Evolutionary conservation across 2,113 vertebrate genomes (phyloP).

Genomic region (Apistogramma diplotaenia): DNA sequence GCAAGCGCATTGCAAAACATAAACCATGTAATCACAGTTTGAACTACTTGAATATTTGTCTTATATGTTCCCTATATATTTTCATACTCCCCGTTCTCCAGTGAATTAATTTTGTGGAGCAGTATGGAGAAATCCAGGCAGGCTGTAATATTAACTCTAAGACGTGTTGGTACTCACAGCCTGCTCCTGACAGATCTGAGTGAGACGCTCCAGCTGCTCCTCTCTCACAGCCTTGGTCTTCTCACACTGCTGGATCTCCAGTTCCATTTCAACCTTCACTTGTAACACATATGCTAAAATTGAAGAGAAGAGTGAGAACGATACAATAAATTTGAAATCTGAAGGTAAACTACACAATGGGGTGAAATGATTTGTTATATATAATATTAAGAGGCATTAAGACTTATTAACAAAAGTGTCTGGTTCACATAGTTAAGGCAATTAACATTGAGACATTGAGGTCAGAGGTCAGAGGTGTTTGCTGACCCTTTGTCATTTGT

Average conservation of each 20-base stretch:
- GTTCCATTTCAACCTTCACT: constrained; percentile 96
- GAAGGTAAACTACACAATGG: neutral
- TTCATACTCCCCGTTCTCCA: no score
- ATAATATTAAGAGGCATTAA: neutral
- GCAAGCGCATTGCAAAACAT: no score
- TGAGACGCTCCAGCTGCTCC: constrained; percentile 96
- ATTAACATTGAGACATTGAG: neutral
- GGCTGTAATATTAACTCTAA: neutral
- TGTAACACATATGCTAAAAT: constrained; percentile 89
- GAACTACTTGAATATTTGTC: neutral
- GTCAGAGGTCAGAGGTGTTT: constrained; percentile 7
- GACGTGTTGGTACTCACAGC: constrained; percentile 81
- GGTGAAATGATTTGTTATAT: neutral
- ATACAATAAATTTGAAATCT: neutral
- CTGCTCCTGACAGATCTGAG: constrained; percentile 99
- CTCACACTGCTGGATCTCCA: constrained; percentile 97
- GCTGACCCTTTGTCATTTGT: neutral
- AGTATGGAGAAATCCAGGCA: neutral
- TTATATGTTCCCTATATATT: neutral
- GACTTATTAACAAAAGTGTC: neutral
- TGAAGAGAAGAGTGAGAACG: neutral
- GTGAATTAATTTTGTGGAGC: neutral
- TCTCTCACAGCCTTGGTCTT: constrained; percentile 94
- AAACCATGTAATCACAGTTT: no score
- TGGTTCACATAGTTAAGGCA: neutral